Evolutionary conservation across 92 coral and sea anemone species (phyloP).

Genomic region (Palythoa caribaeorum): DNA sequence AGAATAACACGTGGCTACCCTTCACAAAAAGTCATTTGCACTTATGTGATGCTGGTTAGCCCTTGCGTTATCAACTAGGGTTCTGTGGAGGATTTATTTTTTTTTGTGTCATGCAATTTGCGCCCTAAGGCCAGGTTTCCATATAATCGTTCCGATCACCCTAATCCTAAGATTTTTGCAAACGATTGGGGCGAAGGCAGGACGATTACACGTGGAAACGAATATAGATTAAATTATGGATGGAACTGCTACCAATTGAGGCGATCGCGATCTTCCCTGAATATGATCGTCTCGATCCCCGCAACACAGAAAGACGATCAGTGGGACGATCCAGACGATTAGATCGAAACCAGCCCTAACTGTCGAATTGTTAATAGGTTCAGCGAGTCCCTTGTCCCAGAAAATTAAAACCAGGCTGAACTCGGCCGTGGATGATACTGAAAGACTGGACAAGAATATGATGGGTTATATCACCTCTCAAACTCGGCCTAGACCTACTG

Average conservation of each 20-base stretch:
- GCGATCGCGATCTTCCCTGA: too few species aligned
- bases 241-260: too few species aligned
- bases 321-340: neutral
- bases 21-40: neutral
- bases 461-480: conserved; percentile 77
- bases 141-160: too few species aligned
- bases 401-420: conserved; percentile 76
- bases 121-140: too few species aligned
- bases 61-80: neutral
- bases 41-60: neutral
- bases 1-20: too few species aligned
- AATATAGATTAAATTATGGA: too few species aligned
- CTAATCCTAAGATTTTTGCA: too few species aligned
- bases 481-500: conserved; percentile 57
- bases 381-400: conserved; percentile 67
- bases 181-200: too few species aligned
- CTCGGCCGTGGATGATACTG: conserved; percentile 78
- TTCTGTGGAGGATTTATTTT: neutral
- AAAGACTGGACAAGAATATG: conserved; percentile 73
- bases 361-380: neutral
- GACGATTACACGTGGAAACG: too few species aligned
- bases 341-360: neutral
- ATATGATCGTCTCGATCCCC: too few species aligned
- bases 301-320: neutral
- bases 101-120: too few species aligned